phyloP scores from a whole-genome alignment of 1,140 invertebrate species.

The Dolichoris vasculosae region DNA sequence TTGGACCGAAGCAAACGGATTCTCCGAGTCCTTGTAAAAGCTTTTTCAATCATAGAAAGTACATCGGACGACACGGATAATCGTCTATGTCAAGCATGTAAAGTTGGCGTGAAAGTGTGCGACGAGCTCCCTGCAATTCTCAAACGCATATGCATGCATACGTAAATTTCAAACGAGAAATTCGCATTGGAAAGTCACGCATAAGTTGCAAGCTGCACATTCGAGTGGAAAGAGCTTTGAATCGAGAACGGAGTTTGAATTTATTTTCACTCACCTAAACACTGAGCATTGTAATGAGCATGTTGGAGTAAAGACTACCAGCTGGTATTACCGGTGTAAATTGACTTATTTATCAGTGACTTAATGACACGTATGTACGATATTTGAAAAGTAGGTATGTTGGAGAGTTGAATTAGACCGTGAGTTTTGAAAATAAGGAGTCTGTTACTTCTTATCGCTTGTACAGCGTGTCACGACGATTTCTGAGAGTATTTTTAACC shows the following conservation, averaged over 20 bases:
- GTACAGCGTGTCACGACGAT: too few relatives aligned
- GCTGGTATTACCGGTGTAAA: neutral
- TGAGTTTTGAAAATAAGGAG: too few relatives aligned
- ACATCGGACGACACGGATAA: neutral
- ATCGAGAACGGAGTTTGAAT: neutral
- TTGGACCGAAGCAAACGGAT: neutral
- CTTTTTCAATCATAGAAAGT: constrained; percentile 39
- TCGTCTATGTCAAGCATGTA: constrained; percentile 11
- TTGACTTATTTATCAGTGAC: neutral
- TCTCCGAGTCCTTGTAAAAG: neutral
- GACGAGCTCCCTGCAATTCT: neutral
- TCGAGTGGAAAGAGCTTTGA: neutral
- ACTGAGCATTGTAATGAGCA: neutral
- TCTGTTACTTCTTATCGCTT: too few relatives aligned
- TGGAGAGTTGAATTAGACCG: too few relatives aligned
- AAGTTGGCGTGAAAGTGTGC: constrained; percentile 36
- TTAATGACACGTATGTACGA: neutral
- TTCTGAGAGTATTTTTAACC: too few relatives aligned
- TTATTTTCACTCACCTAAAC: neutral
- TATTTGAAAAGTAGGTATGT: too few relatives aligned
- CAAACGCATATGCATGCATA: neutral
- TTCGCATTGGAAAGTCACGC: constrained; percentile 33
- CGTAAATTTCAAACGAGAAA: constrained; percentile 25
- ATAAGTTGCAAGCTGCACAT: constrained; percentile 17
- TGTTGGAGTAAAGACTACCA: neutral